These are phyloP conservation scores for Meteorus colon DNA, from an alignment of 2,888 invertebrate species.

Conservation along the genomic window DNA sequence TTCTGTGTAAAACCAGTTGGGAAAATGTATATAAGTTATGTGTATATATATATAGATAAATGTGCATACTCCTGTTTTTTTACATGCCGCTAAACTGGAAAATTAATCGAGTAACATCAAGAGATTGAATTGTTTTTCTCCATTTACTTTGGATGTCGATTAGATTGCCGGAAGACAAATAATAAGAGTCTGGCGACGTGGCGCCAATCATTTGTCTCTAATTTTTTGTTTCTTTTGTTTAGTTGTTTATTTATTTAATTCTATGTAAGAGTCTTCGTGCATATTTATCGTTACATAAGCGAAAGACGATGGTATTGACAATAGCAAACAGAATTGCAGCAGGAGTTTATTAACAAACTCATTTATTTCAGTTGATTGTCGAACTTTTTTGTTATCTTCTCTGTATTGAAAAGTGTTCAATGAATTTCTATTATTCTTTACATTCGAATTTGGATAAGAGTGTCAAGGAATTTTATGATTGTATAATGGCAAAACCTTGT, in stretches of 20 bases:
- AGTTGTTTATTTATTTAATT: slow-evolving; percentile 1
- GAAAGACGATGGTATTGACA: neutral
- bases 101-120: neutral
- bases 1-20: neutral
- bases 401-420: neutral
- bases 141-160: slow-evolving; percentile 8
- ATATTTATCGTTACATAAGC: neutral
- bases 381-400: neutral
- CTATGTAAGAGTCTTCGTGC: neutral
- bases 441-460: neutral
- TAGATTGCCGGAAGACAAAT: slow-evolving; percentile 9
- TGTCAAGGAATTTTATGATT: neutral
- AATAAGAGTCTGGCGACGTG: neutral
- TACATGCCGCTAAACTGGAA: neutral
- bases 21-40: neutral
- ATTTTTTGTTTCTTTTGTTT: neutral
- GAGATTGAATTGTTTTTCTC: neutral
- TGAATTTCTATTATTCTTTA: neutral
- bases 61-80: neutral
- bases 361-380: neutral
- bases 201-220: neutral
- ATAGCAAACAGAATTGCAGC: neutral
- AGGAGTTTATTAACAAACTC: neutral
- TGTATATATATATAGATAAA: neutral
- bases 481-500: neutral